Evolutionary conservation across 2,797 vertebrate genomes (phyloP).

Genomic region (Pseudotriccus pelzelni): DNA sequence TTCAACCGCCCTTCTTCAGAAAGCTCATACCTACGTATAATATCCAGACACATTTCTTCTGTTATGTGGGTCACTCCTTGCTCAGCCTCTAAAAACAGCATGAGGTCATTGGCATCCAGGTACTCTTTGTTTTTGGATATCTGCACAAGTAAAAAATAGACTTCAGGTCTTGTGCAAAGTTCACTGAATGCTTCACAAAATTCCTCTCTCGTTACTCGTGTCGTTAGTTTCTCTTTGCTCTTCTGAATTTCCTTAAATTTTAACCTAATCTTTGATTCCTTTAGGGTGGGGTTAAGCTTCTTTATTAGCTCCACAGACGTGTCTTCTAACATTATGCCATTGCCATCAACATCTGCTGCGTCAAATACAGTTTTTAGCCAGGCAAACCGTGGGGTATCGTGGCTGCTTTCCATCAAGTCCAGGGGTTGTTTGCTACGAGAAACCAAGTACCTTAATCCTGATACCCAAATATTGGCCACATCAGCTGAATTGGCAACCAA

Average conservation of each 20-base stretch:
- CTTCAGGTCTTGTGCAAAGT: slow-evolving; percentile 94
- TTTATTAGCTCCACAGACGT: slow-evolving; percentile 91
- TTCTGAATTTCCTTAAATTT: slow-evolving; percentile 98
- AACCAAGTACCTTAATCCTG: slow-evolving; percentile 91
- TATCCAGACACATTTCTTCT: slow-evolving; percentile 90
- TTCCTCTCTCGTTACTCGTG: slow-evolving; percentile 92
- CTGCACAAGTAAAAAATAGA: slow-evolving; percentile 96
- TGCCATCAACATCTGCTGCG: slow-evolving; percentile 88
- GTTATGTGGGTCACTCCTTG: slow-evolving; percentile 91
- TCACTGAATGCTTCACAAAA: slow-evolving; percentile 95
- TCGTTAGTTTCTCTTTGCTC: slow-evolving; percentile 96
- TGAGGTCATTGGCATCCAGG: slow-evolving; percentile 92
- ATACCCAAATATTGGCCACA: slow-evolving; percentile 98
- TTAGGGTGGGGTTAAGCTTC: slow-evolving; percentile 91
- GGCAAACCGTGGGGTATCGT: slow-evolving; percentile 85
- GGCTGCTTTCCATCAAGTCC: slow-evolving; percentile 83
- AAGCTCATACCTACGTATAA: slow-evolving; percentile 88
- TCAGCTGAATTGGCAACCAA: slow-evolving; percentile 94
- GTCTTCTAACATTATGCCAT: slow-evolving; percentile 92
- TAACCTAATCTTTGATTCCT: slow-evolving; percentile 92
- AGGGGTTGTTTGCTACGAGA: slow-evolving; percentile 88
- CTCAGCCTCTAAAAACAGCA: slow-evolving; percentile 94
- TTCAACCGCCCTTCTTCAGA: slow-evolving; percentile 87
- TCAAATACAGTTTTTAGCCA: slow-evolving; percentile 90
- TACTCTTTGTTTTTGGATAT: slow-evolving; percentile 97